phyloP scores from a whole-genome alignment of 2,797 vertebrate species.

The Chloroceryle inda region DNA sequence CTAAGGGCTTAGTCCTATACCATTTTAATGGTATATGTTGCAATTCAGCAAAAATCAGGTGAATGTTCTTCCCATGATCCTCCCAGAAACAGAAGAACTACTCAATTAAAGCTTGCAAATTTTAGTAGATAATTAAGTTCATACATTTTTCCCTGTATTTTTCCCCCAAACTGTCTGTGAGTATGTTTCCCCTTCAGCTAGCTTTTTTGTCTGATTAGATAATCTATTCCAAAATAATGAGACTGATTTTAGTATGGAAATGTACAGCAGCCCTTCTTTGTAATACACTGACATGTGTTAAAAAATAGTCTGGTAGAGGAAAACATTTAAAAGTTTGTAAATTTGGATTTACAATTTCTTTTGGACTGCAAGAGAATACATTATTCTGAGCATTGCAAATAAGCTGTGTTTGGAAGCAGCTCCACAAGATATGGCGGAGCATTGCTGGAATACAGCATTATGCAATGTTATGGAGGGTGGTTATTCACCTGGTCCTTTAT shows the following conservation, averaged over 20 bases:
- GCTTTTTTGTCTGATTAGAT: conserved; percentile 9
- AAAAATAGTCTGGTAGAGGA: conserved; percentile 33
- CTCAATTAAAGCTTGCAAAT: background rate
- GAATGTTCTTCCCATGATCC: background rate
- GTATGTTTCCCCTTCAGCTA: background rate
- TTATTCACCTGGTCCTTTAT: conserved; percentile 70
- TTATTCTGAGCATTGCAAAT: conserved; percentile 35
- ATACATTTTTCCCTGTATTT: background rate
- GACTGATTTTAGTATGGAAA: conserved; percentile 6
- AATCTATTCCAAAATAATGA: conserved; percentile 17
- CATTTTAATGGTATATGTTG: background rate
- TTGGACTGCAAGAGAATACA: conserved; percentile 30
- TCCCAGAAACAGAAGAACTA: background rate
- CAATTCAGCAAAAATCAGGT: background rate
- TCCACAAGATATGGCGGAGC: conserved; percentile 23
- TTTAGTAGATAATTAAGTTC: background rate
- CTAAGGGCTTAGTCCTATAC: background rate
- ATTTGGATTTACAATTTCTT: conserved; percentile 65
- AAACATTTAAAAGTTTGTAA: background rate
- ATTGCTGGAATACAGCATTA: conserved; percentile 60
- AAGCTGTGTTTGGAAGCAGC: conserved; percentile 52
- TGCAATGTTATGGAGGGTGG: conserved; percentile 63
- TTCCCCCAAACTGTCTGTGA: background rate
- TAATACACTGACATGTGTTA: background rate
- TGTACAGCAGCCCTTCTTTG: conserved; percentile 12